Evolutionary conservation across 1,140 invertebrate species (phyloP).

Genomic region (Microplitis mediator): DNA sequence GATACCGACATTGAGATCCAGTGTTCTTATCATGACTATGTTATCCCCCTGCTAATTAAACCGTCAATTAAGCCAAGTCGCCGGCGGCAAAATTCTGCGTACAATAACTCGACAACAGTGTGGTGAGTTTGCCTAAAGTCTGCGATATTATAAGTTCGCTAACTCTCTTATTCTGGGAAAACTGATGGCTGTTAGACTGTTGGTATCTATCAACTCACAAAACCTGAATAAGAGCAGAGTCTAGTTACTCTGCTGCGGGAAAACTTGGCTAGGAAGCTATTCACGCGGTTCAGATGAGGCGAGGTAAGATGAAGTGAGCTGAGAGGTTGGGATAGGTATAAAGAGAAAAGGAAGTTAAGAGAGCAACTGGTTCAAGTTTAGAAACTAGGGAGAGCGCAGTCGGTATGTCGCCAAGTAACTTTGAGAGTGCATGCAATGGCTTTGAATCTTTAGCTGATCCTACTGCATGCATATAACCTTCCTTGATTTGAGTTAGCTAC

Average conservation of each 20-base stretch:
- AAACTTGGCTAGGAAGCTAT: not conserved
- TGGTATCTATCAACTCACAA: constrained; percentile 26
- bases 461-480: constrained; percentile 19
- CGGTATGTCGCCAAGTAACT: constrained; percentile 54
- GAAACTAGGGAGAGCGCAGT: constrained; percentile 23
- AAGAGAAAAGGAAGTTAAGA: too few species aligned
- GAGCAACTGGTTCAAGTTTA: too few species aligned
- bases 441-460: constrained; percentile 23
- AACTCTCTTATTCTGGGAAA: constrained; percentile 16
- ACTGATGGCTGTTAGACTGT: constrained; percentile 30
- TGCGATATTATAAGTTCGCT: constrained; percentile 6
- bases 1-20: not conserved
- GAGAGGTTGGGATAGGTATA: too few species aligned
- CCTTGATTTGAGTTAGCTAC: constrained; percentile 30
- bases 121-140: constrained; percentile 15
- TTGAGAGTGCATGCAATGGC: constrained; percentile 34
- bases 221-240: not conserved
- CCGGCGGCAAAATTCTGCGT: constrained; percentile 6
- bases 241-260: too few species aligned
- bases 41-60: constrained; percentile 40
- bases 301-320: too few species aligned
- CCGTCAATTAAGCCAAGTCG: constrained; percentile 38
- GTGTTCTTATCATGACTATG: constrained; percentile 16
- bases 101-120: not conserved
- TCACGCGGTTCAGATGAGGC: too few species aligned